A percentile compares a stretch with the other conserved stretches of the same genome.
Evolutionary conservation across 1,140 invertebrate species (phyloP).

Genomic region (Aphelinus certus): DNA sequence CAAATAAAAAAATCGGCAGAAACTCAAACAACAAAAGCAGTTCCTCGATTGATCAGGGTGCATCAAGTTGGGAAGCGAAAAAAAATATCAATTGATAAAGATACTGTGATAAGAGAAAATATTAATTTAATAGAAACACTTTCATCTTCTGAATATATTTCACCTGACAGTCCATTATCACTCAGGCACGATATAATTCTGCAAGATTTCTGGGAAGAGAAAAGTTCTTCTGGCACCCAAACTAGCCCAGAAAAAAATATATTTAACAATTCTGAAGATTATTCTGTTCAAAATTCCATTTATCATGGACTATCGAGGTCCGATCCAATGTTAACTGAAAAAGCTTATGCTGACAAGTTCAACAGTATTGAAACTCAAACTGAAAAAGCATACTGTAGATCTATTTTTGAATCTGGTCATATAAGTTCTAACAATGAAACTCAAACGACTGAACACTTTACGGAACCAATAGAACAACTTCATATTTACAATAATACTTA

Average conservation of each 20-base stretch:
- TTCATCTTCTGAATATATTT: constrained; percentile 60
- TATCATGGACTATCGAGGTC: constrained; percentile 49
- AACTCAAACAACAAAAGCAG: constrained; percentile 59
- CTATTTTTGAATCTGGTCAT: constrained; percentile 57
- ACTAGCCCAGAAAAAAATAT: constrained; percentile 59
- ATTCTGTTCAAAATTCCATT: constrained; percentile 54
- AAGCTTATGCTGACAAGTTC: constrained; percentile 57
- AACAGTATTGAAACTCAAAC: constrained; percentile 71
- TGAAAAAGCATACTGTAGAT: constrained; percentile 60
- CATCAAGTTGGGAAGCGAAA: constrained; percentile 32
- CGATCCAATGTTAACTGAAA: constrained; percentile 60
- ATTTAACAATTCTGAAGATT: constrained; percentile 56
- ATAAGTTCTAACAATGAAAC: constrained; percentile 65
- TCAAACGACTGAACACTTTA: constrained; percentile 64
- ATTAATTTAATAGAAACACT: constrained; percentile 49
- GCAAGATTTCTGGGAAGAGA: constrained; percentile 63
- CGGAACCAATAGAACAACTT: constrained; percentile 60
- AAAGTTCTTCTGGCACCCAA: constrained; percentile 58
- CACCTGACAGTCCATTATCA: constrained; percentile 59
- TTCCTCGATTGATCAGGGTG: constrained; percentile 35
- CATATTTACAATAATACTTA: constrained; percentile 68
- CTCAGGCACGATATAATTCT: constrained; percentile 58
- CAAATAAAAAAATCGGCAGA: constrained; percentile 57
- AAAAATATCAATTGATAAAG: constrained; percentile 32
- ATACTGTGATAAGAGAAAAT: constrained; percentile 50